These are phyloP conservation scores for Boloria selene DNA, from an alignment of 2,888 invertebrate species.

Conservation along the genomic window DNA sequence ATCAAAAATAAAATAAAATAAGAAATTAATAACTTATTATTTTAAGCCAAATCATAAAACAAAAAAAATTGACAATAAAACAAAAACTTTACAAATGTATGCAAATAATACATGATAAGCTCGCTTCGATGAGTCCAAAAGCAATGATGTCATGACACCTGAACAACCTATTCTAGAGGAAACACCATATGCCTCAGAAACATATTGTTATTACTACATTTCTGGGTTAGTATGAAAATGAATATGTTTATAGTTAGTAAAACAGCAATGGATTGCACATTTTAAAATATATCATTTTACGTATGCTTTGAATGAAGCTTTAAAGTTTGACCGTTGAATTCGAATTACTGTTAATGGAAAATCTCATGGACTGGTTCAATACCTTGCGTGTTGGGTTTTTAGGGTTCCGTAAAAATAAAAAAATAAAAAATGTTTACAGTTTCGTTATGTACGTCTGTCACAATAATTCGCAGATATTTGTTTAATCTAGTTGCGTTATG, in stretches of 20 bases:
- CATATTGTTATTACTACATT: conserved; percentile 2
- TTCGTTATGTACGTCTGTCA: too few relatives aligned
- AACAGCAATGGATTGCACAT: conserved; percentile 12
- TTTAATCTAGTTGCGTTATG: too few relatives aligned
- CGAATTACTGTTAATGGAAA: conserved; percentile 30
- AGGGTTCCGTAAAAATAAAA: too few relatives aligned
- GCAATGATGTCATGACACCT: conserved; percentile 33
- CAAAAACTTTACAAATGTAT: conserved; percentile 14
- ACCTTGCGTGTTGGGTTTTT: too few relatives aligned
- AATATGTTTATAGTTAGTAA: neutral
- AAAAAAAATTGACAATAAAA: conserved; percentile 8
- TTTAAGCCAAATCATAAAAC: neutral
- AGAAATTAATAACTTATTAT: too few relatives aligned
- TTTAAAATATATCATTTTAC: neutral
- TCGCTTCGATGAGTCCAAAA: conserved; percentile 21
- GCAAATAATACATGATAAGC: conserved; percentile 28
- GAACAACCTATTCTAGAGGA: conserved; percentile 7
- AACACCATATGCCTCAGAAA: neutral
- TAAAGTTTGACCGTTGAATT: conserved; percentile 28
- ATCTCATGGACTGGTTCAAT: conserved; percentile 24
- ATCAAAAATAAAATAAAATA: too few relatives aligned
- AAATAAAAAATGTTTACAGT: too few relatives aligned
- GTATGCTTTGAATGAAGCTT: neutral
- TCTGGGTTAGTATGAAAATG: neutral
- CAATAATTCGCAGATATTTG: too few relatives aligned